These are phyloP conservation scores for Lasioglossum oenotherae DNA, from an alignment of 2,888 invertebrate species.

Conservation along the genomic window DNA sequence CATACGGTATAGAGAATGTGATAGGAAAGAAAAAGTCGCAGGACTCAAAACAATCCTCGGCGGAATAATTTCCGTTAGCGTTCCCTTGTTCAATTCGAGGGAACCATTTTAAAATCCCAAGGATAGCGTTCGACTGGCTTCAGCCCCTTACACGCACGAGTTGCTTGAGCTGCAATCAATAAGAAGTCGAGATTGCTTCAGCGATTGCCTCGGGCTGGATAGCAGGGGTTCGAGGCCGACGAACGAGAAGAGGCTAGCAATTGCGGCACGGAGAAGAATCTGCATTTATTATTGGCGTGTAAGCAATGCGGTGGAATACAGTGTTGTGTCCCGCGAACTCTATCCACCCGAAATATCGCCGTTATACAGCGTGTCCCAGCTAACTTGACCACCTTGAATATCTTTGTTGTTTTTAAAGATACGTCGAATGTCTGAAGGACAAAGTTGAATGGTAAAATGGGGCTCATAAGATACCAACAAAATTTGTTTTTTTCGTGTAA, in stretches of 20 bases:
- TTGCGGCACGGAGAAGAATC: constrained; percentile 52
- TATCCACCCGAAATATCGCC: not conserved
- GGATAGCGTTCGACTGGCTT: constrained; percentile 58
- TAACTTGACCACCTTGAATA: no score
- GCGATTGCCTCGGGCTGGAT: constrained; percentile 67
- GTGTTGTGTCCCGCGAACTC: not conserved
- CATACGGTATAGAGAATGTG: not conserved
- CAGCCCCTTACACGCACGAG: constrained; percentile 73
- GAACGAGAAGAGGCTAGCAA: constrained; percentile 35
- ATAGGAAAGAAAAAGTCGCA: not conserved
- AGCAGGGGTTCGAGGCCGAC: constrained; percentile 34
- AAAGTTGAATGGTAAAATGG: no score
- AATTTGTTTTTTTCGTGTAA: no score
- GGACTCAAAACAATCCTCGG: constrained; percentile 40
- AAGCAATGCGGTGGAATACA: constrained; percentile 49
- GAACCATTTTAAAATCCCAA: constrained; percentile 64
- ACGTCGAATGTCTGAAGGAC: no score
- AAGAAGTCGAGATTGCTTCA: constrained; percentile 73
- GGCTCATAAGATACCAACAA: no score
- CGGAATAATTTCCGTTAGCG: constrained; percentile 60
- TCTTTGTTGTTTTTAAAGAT: no score
- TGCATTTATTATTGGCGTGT: constrained; percentile 68
- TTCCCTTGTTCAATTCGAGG: constrained; percentile 64
- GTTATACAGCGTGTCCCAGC: no score
- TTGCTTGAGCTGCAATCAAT: constrained; percentile 72